These are phyloP conservation scores for Axis porcinus DNA, from an alignment of 2,113 vertebrate genomes.

Conservation along the genomic window DNA sequence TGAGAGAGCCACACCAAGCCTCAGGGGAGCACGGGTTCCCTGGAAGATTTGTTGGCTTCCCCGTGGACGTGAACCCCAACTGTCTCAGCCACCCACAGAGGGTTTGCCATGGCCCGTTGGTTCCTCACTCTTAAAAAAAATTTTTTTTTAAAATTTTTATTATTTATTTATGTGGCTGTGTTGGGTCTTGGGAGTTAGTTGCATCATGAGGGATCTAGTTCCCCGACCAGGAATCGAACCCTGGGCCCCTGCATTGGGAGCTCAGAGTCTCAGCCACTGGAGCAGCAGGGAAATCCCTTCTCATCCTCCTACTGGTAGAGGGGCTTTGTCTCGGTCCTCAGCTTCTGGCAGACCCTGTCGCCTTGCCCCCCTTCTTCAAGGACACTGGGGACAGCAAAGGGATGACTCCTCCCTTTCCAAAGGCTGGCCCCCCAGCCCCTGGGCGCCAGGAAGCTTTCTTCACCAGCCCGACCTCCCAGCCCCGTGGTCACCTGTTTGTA, in stretches of 20 bases:
- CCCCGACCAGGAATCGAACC: background rate
- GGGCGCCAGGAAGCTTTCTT: background rate
- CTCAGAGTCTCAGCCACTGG: background rate
- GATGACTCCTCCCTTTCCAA: background rate
- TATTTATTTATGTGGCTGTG: background rate
- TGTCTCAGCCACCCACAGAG: background rate
- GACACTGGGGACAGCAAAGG: background rate
- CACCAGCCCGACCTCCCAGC: background rate
- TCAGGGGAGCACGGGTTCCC: background rate
- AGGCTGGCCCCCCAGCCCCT: background rate
- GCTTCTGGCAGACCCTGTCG: background rate
- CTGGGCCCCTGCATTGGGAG: background rate
- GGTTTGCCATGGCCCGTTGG: background rate
- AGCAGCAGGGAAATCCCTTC: background rate
- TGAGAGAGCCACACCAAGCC: background rate
- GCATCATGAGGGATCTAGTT: background rate
- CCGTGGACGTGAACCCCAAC: background rate
- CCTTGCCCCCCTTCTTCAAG: background rate
- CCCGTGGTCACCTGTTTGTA: rapidly evolving
- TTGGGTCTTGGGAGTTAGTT: background rate
- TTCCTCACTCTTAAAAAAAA: background rate
- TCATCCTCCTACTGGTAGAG: background rate
- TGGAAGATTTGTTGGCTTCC: background rate
- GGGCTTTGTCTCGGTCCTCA: background rate
- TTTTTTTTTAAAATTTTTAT: background rate